Evolutionary conservation across 2,888 invertebrate genomes (phyloP).

Genomic region (Amiota minor): DNA sequence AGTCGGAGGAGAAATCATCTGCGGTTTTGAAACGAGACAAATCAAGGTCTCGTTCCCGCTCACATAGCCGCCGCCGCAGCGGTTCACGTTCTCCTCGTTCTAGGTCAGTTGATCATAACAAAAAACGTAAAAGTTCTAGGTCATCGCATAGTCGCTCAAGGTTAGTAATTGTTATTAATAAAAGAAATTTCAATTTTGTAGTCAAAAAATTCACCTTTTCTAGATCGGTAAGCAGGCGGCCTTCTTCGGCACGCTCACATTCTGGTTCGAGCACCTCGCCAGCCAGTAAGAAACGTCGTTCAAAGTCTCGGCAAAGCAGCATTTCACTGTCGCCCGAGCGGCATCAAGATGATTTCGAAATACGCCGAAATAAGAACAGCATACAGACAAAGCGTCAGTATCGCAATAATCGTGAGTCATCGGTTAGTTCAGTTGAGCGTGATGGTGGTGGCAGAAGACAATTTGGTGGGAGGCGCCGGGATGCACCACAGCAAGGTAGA

Average conservation of each 20-base stretch:
- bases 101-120: slow-evolving; percentile 36
- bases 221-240: slow-evolving; percentile 62
- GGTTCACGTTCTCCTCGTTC: slow-evolving; percentile 41
- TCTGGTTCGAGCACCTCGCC: slow-evolving; percentile 63
- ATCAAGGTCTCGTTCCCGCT: slow-evolving; percentile 56
- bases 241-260: slow-evolving; percentile 53
- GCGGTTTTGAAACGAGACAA: slow-evolving; percentile 47
- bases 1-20: slow-evolving; percentile 7
- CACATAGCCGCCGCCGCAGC: slow-evolving; percentile 46
- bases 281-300: slow-evolving; percentile 71
- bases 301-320: slow-evolving; percentile 70
- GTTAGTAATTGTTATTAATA: slow-evolving; percentile 32
- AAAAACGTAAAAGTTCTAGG: slow-evolving; percentile 42
- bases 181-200: neutral
- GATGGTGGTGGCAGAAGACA: slow-evolving; percentile 62
- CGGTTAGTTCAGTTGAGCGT: slow-evolving; percentile 74
- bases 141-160: slow-evolving; percentile 57
- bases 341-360: slow-evolving; percentile 79
- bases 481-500: slow-evolving; percentile 60
- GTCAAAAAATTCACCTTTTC: neutral
- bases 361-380: slow-evolving; percentile 84
- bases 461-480: slow-evolving; percentile 60
- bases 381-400: slow-evolving; percentile 92
- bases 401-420: slow-evolving; percentile 88
- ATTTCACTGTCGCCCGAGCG: slow-evolving; percentile 69